Base-by-base conservation (phyloP, 92 coral and sea anemone genomes). In the Ricordea florida region DNA sequence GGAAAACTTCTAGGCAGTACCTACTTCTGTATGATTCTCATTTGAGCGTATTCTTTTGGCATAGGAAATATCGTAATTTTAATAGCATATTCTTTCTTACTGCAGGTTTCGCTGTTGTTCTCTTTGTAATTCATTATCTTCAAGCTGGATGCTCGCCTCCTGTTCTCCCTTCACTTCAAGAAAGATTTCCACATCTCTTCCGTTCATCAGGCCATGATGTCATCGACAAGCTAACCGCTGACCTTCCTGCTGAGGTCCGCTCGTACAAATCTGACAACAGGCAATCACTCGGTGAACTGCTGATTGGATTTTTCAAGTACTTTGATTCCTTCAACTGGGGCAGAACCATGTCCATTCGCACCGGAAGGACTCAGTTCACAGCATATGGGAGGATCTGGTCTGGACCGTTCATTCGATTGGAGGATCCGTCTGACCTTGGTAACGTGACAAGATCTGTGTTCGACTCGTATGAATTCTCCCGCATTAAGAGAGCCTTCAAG, bases 271-370 rank as follows among this genome's bases (percentile, higher is more conserved):
- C 90, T 9, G 32, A 29, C 15, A 91, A 91, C 66, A 59, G 11
- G 27, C 87, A 87, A 33, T 66, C 68, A 21, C 90, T 91, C 20
- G 97, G 97, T 8, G 92, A 86, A 47, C 86, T 91, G 34, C 59
- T 91, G 8, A 47, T 87, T 10, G 97, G 97, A 3, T 91, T 91
- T 57, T 91, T 91, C 43, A 90, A 85, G 62, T 91, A 82, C 52
- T 91, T 33, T 47, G 70, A 85, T 24, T 44, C 58, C 5, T 83
- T 83, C 60, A 29, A 47, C 64, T 83, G 88, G 88, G 51, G 41
- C 41, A 47, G 34, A 40, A 78, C 80, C 69, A 76, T 83, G 44
- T 83, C 88, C 33, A 72, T 72, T 44, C 80, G 80, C 38, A 42
- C 67, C 6, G 80, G 80, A 1, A 33, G 42, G 15, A 72, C 69